phyloP scores from a whole-genome alignment of 2,113 vertebrate species.

The Accipiter virgatus region DNA sequence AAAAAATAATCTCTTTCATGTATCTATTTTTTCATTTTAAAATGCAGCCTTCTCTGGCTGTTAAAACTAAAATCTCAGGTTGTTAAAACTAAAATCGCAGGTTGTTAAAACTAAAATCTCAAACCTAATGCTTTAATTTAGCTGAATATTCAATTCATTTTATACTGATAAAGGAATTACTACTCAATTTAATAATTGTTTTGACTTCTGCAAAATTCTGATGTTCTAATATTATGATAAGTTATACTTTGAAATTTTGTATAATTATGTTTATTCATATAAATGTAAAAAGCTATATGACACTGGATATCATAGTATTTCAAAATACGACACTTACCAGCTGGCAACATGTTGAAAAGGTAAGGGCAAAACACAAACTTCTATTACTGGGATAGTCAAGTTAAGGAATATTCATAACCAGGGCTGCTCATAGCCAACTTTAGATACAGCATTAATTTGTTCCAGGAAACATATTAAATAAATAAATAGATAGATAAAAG shows the following conservation, averaged over 20 bases:
- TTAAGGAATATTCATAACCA: background rate
- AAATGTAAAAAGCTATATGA: background rate
- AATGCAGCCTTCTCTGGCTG: background rate
- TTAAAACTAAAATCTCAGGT: background rate
- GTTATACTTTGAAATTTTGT: background rate
- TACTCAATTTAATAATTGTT: background rate
- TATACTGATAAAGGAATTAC: background rate
- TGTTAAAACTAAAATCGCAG: background rate
- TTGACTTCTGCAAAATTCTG: background rate
- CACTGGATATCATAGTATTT: background rate
- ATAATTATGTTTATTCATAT: background rate
- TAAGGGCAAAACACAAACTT: background rate
- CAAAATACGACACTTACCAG: background rate
- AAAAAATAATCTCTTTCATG: background rate
- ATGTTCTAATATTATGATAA: background rate
- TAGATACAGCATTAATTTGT: background rate
- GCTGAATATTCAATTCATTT: background rate
- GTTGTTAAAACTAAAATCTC: background rate
- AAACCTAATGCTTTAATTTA: background rate
- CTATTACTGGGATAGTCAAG: background rate
- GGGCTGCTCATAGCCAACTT: background rate
- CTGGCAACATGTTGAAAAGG: background rate
- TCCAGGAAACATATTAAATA: background rate
- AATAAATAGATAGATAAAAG: background rate
- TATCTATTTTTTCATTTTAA: background rate